A percentile compares a stretch with the other conserved stretches of the same genome.
phyloP scores from a whole-genome alignment of 2,888 invertebrate species.

The Stratiomys singularior region DNA sequence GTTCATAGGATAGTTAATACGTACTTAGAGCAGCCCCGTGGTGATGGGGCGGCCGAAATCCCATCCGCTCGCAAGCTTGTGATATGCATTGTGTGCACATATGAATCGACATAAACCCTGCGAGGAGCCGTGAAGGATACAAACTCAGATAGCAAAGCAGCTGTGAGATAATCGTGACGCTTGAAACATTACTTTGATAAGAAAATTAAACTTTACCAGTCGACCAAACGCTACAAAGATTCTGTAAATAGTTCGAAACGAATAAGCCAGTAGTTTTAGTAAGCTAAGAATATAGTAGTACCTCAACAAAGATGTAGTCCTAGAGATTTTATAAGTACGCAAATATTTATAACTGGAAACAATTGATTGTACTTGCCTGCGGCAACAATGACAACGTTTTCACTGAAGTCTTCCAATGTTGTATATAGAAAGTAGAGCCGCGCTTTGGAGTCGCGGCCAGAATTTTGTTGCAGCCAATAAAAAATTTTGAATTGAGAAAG shows the following conservation, averaged over 20 bases:
- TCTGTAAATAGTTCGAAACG: conserved; percentile 12
- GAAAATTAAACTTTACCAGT: not conserved
- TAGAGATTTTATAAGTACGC: not conserved
- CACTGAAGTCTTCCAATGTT: conserved; percentile 35
- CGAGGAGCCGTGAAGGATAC: not conserved
- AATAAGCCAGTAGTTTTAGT: conserved; percentile 17
- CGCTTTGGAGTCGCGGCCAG: too few relatives aligned
- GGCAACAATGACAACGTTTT: conserved; percentile 28
- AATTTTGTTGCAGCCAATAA: too few relatives aligned
- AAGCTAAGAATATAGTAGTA: not conserved
- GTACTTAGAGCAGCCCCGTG: not conserved
- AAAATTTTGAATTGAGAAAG: too few relatives aligned
- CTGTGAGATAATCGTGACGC: conserved; percentile 41
- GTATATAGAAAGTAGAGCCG: too few relatives aligned
- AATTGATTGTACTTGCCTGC: conserved; percentile 6
- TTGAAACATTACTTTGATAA: conserved; percentile 19
- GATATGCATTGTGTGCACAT: not conserved
- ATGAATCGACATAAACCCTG: not conserved
- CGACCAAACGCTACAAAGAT: not conserved
- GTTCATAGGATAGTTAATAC: too few relatives aligned
- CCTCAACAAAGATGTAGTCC: conserved; percentile 6
- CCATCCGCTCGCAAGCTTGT: not conserved
- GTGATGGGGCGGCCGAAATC: not conserved
- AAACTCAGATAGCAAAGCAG: conserved; percentile 16
- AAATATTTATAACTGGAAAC: not conserved